Evolutionary conservation across 2,113 vertebrate genomes (phyloP).

Genomic region (Nesospiza acunhae): DNA sequence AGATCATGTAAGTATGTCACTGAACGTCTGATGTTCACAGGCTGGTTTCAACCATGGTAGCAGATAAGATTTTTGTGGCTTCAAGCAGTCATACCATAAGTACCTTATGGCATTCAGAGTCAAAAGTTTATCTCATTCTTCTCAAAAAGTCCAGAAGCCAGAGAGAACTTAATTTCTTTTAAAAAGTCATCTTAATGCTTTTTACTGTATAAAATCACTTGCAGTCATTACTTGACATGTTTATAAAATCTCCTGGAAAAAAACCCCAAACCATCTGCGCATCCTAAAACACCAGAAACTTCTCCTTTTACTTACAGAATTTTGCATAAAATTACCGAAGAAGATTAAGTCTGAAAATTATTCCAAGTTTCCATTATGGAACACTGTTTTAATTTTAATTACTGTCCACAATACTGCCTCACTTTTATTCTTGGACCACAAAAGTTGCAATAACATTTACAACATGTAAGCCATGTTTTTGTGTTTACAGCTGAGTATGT

Average conservation of each 20-base stretch:
- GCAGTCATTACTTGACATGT: not conserved
- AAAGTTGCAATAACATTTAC: not conserved
- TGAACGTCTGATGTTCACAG: not conserved
- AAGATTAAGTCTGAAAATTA: not conserved
- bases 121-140: not conserved
- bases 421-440: not conserved
- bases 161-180: not conserved
- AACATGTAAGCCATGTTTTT: not conserved
- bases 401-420: not conserved
- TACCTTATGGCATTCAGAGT: not conserved
- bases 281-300: not conserved
- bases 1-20: not conserved
- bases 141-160: not conserved
- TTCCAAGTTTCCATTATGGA: not conserved
- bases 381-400: not conserved
- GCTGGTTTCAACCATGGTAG: not conserved
- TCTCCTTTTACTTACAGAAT: not conserved
- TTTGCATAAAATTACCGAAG: not conserved
- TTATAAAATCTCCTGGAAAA: not conserved
- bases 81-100: not conserved
- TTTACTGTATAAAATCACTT: not conserved
- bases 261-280: not conserved
- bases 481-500: not conserved
- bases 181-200: not conserved
- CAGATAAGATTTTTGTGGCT: not conserved